Base-by-base conservation (phyloP, 1,140 invertebrate species). In the Drosophila nigrodunni region DNA sequence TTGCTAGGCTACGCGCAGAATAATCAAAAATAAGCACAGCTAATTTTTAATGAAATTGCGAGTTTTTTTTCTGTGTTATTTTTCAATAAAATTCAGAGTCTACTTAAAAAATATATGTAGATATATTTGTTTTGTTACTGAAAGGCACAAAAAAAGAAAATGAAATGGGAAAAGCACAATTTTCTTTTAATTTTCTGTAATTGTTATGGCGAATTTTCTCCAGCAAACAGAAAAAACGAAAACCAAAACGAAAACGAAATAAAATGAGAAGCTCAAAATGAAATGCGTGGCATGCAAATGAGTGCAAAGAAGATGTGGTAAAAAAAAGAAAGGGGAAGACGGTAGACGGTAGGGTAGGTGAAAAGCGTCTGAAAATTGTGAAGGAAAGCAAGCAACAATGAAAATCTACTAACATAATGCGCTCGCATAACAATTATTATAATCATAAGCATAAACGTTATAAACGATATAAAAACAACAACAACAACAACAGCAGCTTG, bases 371-470 rank as follows among this genome's bases (percentile, higher is more conserved):
- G 47, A 10, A 30, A 49, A 68, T 58, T 18, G 44, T 30, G 43
- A 41, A 52, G 43, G 52, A 49, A 46, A 69, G 41, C 64, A 62
- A 37, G 8, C 69, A 49, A 54, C 46, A 70, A 70, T 30, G 25
- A 30, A 49, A 74, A 61, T 62, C 57, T 87, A 86, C 82, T 82
- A 88, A 87, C 77, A 87, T 47, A 78, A 67, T 68, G 71, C 18
- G 9, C 62, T 35, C 61, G 47, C 70, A 88, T 67, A 79, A 78
- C 73, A 88, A 83, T 88, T 80, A 71, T 72, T 85, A 80, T 89
- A 87, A 82, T 74, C 79, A 82, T 82, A 77, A 82, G 62, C 74
- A 80, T 83, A 72, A 81, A 65, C 81, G 78, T 80, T 78, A 78
- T 75, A 72, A 60, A 79, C 54, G 35, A 41, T 74, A 57, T 2